Conservation (phyloP, 2,113 vertebrate species). For the Seriola dumerili region DNA sequence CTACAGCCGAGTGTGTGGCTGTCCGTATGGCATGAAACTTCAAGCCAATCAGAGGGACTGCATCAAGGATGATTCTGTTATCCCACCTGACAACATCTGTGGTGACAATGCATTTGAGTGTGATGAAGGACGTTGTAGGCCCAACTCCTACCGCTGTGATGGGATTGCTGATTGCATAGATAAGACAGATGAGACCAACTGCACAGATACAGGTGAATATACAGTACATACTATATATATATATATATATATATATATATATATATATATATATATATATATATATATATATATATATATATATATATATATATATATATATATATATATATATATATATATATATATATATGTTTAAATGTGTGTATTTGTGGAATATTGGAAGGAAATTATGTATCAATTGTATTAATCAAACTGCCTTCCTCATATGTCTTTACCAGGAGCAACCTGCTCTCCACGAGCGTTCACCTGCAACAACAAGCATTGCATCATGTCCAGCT, state of each 20-base stretch:
- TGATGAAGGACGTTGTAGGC: conserved; percentile 76
- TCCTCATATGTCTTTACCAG: conserved; percentile 40
- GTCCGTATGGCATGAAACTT: conserved; percentile 82
- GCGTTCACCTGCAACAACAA: conserved; percentile 82
- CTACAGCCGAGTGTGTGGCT: conserved; percentile 75
- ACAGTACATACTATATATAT: no score
- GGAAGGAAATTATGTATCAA: background rate
- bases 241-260: no score
- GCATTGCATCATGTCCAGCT: conserved; percentile 72
- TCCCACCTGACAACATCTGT: conserved; percentile 76
- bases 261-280: no score
- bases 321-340: no score
- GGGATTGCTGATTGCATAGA: conserved; percentile 77
- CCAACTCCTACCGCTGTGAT: conserved; percentile 79
- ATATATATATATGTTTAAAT: background rate
- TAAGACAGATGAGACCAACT: conserved; percentile 80
- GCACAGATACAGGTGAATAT: conserved; percentile 75
- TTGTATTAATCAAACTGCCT: background rate
- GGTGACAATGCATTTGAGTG: conserved; percentile 76
- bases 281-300: no score
- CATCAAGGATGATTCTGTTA: conserved; percentile 76
- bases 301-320: no score
- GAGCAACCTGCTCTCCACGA: conserved; percentile 73
- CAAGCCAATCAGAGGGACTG: conserved; percentile 76
- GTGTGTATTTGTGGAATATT: background rate